Evolutionary conservation across 2,797 vertebrate genomes (phyloP).

Genomic region (Crossoptilon crossoptilon): DNA sequence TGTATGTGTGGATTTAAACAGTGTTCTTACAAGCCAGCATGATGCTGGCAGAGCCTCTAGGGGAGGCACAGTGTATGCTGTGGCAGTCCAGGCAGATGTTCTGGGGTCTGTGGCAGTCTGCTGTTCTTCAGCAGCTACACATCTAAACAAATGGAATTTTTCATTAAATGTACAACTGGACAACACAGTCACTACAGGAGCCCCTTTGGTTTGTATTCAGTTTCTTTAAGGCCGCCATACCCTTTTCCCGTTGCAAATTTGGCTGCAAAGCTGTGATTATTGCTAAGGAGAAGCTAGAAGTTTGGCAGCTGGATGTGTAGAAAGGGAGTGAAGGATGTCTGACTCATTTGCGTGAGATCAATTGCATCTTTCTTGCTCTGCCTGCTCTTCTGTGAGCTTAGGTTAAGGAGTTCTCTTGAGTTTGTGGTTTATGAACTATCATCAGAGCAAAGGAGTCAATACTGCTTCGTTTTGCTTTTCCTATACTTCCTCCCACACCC

Average conservation of each 20-base stretch:
- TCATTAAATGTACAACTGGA: conserved; percentile 53
- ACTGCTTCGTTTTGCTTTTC: background rate
- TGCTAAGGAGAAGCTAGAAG: background rate
- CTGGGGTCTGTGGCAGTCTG: conserved; percentile 14
- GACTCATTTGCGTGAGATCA: background rate
- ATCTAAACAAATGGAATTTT: conserved; percentile 27
- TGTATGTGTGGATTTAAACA: background rate
- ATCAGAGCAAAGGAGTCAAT: background rate
- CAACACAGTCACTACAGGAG: background rate
- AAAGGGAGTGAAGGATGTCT: background rate
- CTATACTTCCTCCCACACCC: background rate
- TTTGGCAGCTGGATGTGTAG: background rate
- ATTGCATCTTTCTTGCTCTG: background rate
- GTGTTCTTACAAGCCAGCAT: background rate
- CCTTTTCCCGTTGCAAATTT: background rate
- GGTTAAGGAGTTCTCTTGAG: background rate
- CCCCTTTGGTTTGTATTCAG: conserved; percentile 19
- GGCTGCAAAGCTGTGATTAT: background rate
- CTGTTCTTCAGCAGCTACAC: conserved; percentile 3
- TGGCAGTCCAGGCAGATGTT: background rate
- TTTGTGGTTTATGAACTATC: background rate
- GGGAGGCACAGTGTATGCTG: background rate
- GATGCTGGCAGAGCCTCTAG: background rate
- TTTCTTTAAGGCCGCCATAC: background rate
- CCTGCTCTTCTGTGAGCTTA: background rate